These are phyloP conservation scores for Hemiprocne comata DNA, from an alignment of 2,113 vertebrate genomes.

Conservation along the genomic window DNA sequence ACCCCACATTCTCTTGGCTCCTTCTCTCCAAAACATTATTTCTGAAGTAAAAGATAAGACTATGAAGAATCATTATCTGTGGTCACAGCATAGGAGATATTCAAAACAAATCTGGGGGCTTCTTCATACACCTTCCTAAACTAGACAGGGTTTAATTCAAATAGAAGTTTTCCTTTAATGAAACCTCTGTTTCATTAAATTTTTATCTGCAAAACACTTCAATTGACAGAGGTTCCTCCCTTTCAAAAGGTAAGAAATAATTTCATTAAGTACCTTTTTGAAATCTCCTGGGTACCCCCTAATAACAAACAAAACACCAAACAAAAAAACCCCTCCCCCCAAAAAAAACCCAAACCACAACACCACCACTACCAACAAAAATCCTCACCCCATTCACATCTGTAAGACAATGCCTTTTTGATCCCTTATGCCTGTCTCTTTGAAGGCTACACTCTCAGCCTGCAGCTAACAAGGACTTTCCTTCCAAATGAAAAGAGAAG, in stretches of 20 bases:
- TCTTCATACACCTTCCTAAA: neutral
- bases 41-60: neutral
- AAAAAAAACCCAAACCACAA: too few relatives aligned
- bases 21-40: neutral
- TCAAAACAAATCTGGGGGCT: neutral
- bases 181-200: neutral
- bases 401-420: neutral
- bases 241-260: neutral
- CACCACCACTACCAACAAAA: too few relatives aligned
- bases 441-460: neutral
- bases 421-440: neutral
- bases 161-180: neutral
- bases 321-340: too few relatives aligned
- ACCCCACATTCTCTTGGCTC: neutral
- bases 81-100: neutral
- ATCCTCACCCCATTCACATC: neutral
- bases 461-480: neutral
- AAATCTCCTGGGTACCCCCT: neutral
- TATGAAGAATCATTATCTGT: neutral
- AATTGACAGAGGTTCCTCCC: neutral
- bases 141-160: neutral
- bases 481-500: neutral
- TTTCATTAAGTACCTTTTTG: neutral
- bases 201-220: neutral
- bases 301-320: too few relatives aligned